These are phyloP conservation scores for Temnothorax rugatulus DNA, from an alignment of 2,888 invertebrate genomes.

Conservation along the genomic window DNA sequence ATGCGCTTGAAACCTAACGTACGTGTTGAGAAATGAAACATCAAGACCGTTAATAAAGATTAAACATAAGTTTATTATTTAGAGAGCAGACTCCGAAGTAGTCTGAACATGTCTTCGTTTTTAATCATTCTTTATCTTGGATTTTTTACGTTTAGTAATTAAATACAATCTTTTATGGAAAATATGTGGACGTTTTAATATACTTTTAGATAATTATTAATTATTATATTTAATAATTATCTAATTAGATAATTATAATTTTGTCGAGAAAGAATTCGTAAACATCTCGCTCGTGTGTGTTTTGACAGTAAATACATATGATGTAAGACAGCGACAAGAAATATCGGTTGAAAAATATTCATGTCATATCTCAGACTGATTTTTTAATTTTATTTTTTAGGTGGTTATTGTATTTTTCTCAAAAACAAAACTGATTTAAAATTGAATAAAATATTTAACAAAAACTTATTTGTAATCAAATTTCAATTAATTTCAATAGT, in stretches of 20 bases:
- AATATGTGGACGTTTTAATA: not conserved
- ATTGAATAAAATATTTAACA: not conserved
- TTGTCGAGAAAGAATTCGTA: not conserved
- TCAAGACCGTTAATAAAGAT: not conserved
- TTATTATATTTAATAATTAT: too few species aligned
- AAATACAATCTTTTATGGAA: not conserved
- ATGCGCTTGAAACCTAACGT: not conserved
- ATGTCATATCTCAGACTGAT: not conserved
- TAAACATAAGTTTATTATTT: not conserved
- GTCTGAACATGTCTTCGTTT: not conserved
- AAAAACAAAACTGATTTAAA: not conserved
- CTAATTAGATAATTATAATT: not conserved
- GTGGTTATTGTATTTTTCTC: not conserved
- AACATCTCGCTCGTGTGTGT: not conserved
- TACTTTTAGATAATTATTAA: not conserved
- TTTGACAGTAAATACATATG: not conserved
- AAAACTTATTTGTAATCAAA: not conserved
- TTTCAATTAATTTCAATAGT: slow-evolving; percentile 11
- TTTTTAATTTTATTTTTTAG: slow-evolving; percentile 4
- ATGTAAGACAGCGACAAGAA: not conserved
- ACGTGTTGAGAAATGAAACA: not conserved
- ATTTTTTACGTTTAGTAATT: not conserved
- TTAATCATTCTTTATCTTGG: not conserved
- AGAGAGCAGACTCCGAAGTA: too few species aligned
- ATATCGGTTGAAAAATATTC: not conserved